Evolutionary conservation across 92 coral and sea anemone species (phyloP).

Genomic region (Parazoanthus atlanticus): DNA sequence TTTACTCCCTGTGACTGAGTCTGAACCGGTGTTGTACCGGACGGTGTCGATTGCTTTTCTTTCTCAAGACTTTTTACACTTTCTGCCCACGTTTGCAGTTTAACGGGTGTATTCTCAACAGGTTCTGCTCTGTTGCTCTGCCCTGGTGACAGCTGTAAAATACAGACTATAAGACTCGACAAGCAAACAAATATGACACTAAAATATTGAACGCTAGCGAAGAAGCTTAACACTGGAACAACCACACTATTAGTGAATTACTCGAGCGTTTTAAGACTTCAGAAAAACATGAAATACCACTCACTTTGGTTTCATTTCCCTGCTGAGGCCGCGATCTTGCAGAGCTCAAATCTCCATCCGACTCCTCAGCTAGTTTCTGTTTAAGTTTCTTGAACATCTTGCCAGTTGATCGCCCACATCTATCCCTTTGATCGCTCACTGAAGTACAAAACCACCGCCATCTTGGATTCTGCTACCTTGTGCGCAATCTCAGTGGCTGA

Average conservation of each 20-base stretch:
- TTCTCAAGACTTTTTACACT: slow-evolving; percentile 43
- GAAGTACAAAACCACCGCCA: slow-evolving; percentile 81
- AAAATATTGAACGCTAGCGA: slow-evolving; percentile 35
- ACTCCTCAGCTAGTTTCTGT: slow-evolving; percentile 93
- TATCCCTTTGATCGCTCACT: slow-evolving; percentile 46
- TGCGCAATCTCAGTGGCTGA: slow-evolving; percentile 58
- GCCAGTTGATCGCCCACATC: slow-evolving; percentile 51
- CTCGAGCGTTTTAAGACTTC: slow-evolving; percentile 52
- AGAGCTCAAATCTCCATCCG: slow-evolving; percentile 92
- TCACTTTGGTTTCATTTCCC: slow-evolving; percentile 36
- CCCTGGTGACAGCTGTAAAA: slow-evolving; percentile 30
- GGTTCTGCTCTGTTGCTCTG: slow-evolving; percentile 31
- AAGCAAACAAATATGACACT: slow-evolving; percentile 40
- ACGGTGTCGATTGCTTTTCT: slow-evolving; percentile 44
- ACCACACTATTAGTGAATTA: slow-evolving; percentile 34
- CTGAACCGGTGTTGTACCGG: slow-evolving; percentile 45
- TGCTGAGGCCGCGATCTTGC: slow-evolving; percentile 49
- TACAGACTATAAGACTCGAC: slow-evolving; percentile 20
- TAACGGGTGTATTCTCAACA: slow-evolving; percentile 28
- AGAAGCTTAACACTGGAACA: slow-evolving; percentile 18
- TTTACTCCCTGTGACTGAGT: slow-evolving; percentile 25
- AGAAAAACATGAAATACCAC: slow-evolving; percentile 7
- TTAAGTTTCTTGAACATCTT: slow-evolving; percentile 95
- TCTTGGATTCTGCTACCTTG: slow-evolving; percentile 72
- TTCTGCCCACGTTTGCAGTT: slow-evolving; percentile 45